Conservation (phyloP, 2,888 invertebrate genomes). For the Amaurobius ferox region DNA sequence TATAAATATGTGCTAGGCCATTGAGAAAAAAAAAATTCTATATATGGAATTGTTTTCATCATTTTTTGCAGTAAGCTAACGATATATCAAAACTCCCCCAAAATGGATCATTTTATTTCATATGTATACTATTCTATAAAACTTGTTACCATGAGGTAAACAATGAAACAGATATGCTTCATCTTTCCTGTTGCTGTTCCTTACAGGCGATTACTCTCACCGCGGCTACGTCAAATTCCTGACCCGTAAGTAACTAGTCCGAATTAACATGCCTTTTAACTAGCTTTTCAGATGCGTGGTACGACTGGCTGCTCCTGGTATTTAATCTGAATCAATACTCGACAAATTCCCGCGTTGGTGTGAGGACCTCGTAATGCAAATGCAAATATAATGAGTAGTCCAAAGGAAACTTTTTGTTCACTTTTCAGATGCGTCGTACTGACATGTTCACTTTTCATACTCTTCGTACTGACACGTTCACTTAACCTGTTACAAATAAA, state of each 20-base stretch:
- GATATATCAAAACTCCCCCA: too few species aligned
- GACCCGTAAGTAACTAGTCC: slow-evolving; percentile 57
- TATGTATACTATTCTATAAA: too few species aligned
- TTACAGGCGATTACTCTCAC: slow-evolving; percentile 68
- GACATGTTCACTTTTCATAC: too few species aligned
- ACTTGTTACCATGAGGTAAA: slow-evolving; percentile 55
- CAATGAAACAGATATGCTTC: slow-evolving; percentile 55
- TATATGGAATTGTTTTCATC: too few species aligned
- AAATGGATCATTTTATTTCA: too few species aligned
- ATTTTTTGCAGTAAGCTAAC: too few species aligned
- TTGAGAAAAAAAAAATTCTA: too few species aligned
- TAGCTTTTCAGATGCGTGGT: background rate
- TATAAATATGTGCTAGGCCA: too few species aligned
- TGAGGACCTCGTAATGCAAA: slow-evolving; percentile 1
- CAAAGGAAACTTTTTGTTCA: background rate
- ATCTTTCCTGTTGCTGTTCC: slow-evolving; percentile 35
- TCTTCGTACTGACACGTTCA: too few species aligned
- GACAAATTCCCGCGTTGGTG: background rate
- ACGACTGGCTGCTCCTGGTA: background rate
- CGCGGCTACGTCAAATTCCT: slow-evolving; percentile 66
- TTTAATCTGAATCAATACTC: slow-evolving; percentile 8
- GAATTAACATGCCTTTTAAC: background rate
- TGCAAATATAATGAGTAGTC: background rate
- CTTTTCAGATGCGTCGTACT: too few species aligned
- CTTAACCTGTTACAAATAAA: too few species aligned